Conservation (phyloP, 2,888 invertebrate species). For the Crocallis elinguaria region DNA sequence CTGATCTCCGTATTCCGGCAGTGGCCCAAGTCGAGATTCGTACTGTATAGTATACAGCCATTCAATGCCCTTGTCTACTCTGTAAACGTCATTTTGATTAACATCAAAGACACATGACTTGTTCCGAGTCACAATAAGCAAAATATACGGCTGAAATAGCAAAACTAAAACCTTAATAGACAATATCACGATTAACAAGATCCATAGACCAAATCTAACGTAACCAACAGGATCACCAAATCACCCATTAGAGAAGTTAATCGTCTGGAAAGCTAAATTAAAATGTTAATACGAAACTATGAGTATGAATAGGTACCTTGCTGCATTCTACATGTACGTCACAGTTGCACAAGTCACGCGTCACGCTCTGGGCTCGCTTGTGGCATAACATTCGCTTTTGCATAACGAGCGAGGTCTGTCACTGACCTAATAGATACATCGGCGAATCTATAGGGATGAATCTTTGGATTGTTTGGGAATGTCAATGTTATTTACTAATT, state of each 20-base stretch:
- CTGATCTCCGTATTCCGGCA: no score
- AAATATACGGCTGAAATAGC: no score
- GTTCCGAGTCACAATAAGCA: no score
- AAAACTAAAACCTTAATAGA: not conserved
- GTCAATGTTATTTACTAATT: no score
- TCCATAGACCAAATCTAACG: not conserved
- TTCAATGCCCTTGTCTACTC: no score
- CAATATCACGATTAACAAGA: not conserved
- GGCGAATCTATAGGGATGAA: no score
- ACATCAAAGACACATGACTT: no score
- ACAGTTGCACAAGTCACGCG: constrained; percentile 13
- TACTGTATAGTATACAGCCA: no score
- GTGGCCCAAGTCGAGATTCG: no score
- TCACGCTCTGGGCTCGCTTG: constrained; percentile 14
- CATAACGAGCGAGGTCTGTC: constrained; percentile 25
- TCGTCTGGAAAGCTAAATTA: constrained; percentile 11
- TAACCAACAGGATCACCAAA: not conserved
- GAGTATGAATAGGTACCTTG: not conserved
- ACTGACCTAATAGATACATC: not conserved
- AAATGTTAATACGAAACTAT: constrained; percentile 5
- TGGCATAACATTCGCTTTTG: constrained; percentile 25
- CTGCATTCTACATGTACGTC: constrained; percentile 8
- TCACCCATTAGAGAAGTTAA: constrained; percentile 3
- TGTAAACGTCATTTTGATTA: no score
- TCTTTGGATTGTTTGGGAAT: no score